Evolutionary conservation across 2,113 vertebrate species (phyloP), one percentile per base, ranked within the genome.

Genomic region (Phrynosoma blainvillii): DNA sequence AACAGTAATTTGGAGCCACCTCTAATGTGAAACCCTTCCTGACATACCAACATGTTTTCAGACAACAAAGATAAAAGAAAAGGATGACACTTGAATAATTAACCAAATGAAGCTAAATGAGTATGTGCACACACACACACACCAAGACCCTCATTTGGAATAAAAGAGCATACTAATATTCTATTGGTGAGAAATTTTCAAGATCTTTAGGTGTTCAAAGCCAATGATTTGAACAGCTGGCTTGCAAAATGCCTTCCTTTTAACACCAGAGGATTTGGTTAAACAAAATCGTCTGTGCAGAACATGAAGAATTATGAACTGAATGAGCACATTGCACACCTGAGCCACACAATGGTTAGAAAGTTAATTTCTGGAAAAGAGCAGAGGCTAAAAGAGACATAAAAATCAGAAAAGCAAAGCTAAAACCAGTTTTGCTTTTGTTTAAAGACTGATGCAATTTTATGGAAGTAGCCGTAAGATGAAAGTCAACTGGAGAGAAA

Each of bases 11-110:
- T 66, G 62, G 56, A 25, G 68, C 76, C 42, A 18, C 5, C 30
- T 32, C 5, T 47, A 68, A 18, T 25, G 40, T 18, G 47, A 65
- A 79, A 25, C 16, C 78, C 78, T 92, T 42, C 87, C 0, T 91
- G 89, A 91, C 74, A 87, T 86, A 89, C 81, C 85, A 91, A 84
- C 93, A 82, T 75, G 91, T 87, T 87, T 92, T 92, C 73, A 92
- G 84, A 94, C 23, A 87, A 85, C 88, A 95, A 88, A 40, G 82
- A 89, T 85, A 92, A 90, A 94, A 89, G 73, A 89, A 93, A 90
- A 87, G 88, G 82, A 93, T 87, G 86, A 94, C 91, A 91, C 75
- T 18, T 94, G 91, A 95, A 95, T 94, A 93, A 95, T 94, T 93
- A 95, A 95, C 94, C 52, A 91, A 52, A 82, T 77, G 88, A 93